Conservation (phyloP, 2,888 invertebrate genomes). For the Chalcis sispes region DNA sequence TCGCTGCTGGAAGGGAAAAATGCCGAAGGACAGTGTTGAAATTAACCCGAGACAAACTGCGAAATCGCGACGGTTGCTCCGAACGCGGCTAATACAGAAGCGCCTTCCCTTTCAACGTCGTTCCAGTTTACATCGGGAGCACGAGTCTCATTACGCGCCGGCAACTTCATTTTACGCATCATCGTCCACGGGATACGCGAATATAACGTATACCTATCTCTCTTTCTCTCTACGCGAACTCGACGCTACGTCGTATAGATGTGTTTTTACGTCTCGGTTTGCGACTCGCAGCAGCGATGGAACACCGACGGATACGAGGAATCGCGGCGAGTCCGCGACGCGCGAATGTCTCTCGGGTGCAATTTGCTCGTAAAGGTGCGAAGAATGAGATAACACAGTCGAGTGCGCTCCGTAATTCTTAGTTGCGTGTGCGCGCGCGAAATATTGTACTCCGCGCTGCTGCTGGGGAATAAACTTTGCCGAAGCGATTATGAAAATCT, state of each 20-base stretch:
- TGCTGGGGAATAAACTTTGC: slow-evolving; percentile 5
- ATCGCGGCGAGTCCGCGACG: too few species aligned
- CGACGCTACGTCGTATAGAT: too few species aligned
- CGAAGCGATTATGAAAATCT: slow-evolving; percentile 49
- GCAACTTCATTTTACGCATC: slow-evolving; percentile 29
- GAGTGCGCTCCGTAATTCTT: slow-evolving; percentile 71
- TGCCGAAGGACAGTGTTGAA: slow-evolving; percentile 43
- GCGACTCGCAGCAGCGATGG: background rate
- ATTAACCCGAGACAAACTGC: slow-evolving; percentile 29
- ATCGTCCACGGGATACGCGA: too few species aligned
- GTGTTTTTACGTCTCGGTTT: too few species aligned
- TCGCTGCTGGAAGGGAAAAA: slow-evolving; percentile 6
- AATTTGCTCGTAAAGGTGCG: slow-evolving; percentile 67
- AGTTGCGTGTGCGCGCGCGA: background rate
- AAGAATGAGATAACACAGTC: slow-evolving; percentile 71
- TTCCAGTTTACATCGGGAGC: slow-evolving; percentile 40
- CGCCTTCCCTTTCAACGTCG: slow-evolving; percentile 31
- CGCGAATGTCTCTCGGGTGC: slow-evolving; percentile 38
- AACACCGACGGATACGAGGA: slow-evolving; percentile 10
- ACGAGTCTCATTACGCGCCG: slow-evolving; percentile 20
- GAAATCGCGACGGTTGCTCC: slow-evolving; percentile 28
- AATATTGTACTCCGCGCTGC: background rate
- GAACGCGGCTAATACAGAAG: background rate
- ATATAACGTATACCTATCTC: too few species aligned
- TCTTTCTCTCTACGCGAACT: too few species aligned